Percentiles rank a stretch among this genome's conserved stretches.
Evolutionary conservation across 1,140 invertebrate species (phyloP).

Genomic region (Halesus radiatus): DNA sequence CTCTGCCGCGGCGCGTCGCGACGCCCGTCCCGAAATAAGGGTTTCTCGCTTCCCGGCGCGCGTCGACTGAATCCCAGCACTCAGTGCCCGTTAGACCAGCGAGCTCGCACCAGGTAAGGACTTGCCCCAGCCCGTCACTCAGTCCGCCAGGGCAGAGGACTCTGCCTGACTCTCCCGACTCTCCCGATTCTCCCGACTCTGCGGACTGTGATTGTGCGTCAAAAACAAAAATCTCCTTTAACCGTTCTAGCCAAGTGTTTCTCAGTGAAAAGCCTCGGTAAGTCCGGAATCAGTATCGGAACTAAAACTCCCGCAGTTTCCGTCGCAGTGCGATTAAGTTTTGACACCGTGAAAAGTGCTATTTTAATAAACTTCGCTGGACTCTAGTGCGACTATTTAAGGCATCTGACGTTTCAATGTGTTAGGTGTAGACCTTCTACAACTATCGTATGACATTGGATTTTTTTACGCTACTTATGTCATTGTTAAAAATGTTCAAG

Average conservation of each 20-base stretch:
- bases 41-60: constrained; percentile 25
- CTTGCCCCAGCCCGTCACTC: background rate
- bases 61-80: background rate
- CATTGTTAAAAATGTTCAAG: background rate
- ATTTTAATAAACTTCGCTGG: background rate
- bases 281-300: background rate
- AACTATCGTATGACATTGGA: background rate
- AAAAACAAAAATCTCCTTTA: background rate
- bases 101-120: constrained; percentile 56
- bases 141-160: background rate
- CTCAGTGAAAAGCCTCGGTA: constrained; percentile 13
- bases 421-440: background rate
- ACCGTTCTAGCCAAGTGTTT: background rate
- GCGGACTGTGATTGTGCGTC: constrained; percentile 25
- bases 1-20: constrained; percentile 26
- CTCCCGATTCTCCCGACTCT: background rate
- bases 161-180: background rate
- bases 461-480: background rate
- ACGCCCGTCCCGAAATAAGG: constrained; percentile 50
- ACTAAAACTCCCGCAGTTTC: background rate
- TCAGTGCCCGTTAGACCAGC: constrained; percentile 55
- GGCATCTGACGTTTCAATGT: constrained; percentile 4
- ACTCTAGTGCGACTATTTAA: constrained; percentile 23
- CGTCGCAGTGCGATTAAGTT: background rate
- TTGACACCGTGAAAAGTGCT: constrained; percentile 25